phyloP scores from a whole-genome alignment of 2,888 invertebrate genomes.

The Rotaria sp. region DNA sequence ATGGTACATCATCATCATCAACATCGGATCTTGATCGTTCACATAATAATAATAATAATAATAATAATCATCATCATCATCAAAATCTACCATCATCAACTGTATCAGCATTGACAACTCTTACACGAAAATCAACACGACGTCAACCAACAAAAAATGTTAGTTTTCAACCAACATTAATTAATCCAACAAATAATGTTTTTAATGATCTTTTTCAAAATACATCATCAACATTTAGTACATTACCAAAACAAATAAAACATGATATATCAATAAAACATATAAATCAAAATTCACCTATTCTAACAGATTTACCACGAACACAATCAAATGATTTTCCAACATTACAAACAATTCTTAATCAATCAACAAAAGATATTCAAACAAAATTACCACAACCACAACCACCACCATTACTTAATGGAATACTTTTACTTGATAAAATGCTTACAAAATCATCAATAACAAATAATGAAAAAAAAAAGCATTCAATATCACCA shows the following conservation, averaged over 20 bases:
- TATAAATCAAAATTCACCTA: not conserved
- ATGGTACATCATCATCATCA: conserved; percentile 9
- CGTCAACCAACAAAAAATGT: not conserved
- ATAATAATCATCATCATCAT: no score
- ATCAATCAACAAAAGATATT: not conserved
- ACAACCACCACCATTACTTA: conserved; percentile 5
- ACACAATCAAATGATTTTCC: not conserved
- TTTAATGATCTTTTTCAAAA: conserved; percentile 1
- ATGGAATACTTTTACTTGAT: not conserved
- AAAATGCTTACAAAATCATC: not conserved
- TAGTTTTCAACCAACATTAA: not conserved
- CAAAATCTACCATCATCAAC: not conserved
- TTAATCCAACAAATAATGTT: not conserved
- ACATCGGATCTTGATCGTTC: not conserved
- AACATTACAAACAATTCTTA: conserved; percentile 1
- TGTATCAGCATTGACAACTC: not conserved
- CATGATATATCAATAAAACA: not conserved
- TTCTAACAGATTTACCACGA: not conserved
- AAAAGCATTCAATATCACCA: no score
- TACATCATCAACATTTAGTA: conserved; percentile 7
- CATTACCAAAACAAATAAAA: not conserved
- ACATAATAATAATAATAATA: not conserved
- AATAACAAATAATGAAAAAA: not conserved
- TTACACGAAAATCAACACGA: not conserved
- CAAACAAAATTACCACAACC: not conserved